Evolutionary conservation across 2,888 invertebrate species (phyloP).

Genomic region (Caenorhabditis drosophilae): DNA sequence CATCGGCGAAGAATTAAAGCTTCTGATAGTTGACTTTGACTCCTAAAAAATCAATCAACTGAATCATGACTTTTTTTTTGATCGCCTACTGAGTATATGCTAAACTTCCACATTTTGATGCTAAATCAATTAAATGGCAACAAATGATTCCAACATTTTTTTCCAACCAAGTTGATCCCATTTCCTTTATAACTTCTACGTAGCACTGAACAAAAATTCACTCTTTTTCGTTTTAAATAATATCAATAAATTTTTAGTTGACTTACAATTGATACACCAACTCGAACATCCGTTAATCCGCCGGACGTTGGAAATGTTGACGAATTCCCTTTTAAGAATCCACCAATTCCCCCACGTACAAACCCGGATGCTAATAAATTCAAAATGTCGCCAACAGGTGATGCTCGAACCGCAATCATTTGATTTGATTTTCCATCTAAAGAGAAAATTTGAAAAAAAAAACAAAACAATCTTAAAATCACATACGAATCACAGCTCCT

Average conservation of each 20-base stretch:
- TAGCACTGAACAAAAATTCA: conserved; percentile 76
- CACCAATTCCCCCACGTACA: conserved; percentile 78
- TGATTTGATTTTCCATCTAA: conserved; percentile 39
- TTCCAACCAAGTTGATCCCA: conserved; percentile 92
- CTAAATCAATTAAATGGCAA: conserved; percentile 79
- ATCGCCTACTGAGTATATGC: conserved; percentile 57
- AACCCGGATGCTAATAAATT: conserved; percentile 91
- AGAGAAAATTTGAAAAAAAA: too few relatives aligned
- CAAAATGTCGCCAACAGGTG: conserved; percentile 82
- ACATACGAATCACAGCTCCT: conserved; percentile 30
- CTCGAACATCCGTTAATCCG: conserved; percentile 91
- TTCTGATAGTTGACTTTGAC: conserved; percentile 73
- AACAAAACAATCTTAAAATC: too few relatives aligned
- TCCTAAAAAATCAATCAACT: conserved; percentile 36
- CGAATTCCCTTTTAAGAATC: conserved; percentile 89
- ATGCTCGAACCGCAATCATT: conserved; percentile 20
- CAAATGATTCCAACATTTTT: conserved; percentile 84
- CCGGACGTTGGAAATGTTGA: conserved; percentile 78
- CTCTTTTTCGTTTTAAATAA: conserved; percentile 1
- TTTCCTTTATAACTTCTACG: conserved; percentile 88
- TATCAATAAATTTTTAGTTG: background rate
- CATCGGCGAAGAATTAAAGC: conserved; percentile 97
- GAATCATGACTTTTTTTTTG: background rate
- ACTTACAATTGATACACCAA: conserved; percentile 90
- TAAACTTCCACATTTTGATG: conserved; percentile 44